Conservation (phyloP, 2,797 vertebrate species). For the Acipenser transmontanus region DNA sequence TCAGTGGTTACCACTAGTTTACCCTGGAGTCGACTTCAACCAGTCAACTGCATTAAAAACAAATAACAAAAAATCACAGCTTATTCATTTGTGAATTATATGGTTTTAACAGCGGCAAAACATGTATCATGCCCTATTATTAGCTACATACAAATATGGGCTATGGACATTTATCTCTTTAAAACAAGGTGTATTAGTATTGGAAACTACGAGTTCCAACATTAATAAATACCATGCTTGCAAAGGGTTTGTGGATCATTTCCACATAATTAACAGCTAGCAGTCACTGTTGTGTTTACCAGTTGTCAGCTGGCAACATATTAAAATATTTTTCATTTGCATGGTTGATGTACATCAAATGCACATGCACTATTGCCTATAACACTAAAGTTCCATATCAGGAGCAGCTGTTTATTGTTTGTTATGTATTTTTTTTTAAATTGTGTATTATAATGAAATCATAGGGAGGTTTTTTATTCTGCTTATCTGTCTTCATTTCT, state of each 20-base stretch:
- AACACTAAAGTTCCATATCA: no score
- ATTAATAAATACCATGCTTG: no score
- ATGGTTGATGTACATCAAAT: no score
- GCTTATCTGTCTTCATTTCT: conserved; percentile 26
- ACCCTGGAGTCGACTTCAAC: not conserved
- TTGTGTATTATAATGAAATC: not conserved
- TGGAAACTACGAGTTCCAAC: no score
- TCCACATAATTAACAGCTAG: no score
- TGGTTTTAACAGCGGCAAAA: not conserved
- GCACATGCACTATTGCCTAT: no score
- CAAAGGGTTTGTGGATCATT: no score
- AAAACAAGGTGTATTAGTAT: no score
- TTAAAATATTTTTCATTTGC: no score
- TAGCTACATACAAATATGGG: not conserved
- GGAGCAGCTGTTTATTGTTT: not conserved
- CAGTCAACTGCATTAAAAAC: not conserved
- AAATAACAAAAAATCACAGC: not conserved
- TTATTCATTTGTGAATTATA: not conserved
- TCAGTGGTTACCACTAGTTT: not conserved
- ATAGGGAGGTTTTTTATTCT: not conserved
- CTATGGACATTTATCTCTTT: not conserved
- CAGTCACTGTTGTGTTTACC: no score
- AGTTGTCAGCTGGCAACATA: no score
- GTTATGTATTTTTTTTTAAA: not conserved
- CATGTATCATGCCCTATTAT: conserved; percentile 2